phyloP scores from a whole-genome alignment of 2,797 vertebrate genomes.

The Streptopelia turtur region DNA sequence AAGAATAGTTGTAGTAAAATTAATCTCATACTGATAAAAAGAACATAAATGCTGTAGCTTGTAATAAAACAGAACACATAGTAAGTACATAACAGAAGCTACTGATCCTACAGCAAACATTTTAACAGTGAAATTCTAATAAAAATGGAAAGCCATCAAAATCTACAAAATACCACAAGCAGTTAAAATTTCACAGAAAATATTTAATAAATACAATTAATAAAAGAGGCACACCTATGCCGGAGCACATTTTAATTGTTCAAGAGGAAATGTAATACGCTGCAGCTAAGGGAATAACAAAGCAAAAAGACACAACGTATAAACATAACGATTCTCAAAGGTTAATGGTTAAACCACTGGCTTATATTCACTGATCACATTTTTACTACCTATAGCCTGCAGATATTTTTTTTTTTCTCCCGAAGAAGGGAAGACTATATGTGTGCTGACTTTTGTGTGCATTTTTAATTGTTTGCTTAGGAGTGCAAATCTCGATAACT shows the following conservation, averaged over 20 bases:
- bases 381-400: constrained; percentile 4
- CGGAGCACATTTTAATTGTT: constrained; percentile 16
- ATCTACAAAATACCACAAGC: neutral
- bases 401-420: neutral
- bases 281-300: neutral
- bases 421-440: neutral
- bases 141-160: neutral
- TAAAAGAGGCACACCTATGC: neutral
- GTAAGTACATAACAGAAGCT: neutral
- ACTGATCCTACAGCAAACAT: neutral
- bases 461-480: neutral
- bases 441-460: neutral
- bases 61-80: neutral
- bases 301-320: constrained; percentile 33
- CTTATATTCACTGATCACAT: neutral
- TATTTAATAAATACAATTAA: neutral
- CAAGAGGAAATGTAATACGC: neutral
- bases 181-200: constrained; percentile 22
- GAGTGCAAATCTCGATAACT: constrained; percentile 2
- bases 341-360: constrained; percentile 9
- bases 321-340: neutral
- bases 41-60: neutral
- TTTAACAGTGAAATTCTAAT: neutral
- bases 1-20: neutral
- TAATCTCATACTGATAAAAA: neutral